These are phyloP conservation scores for Xiphophorus birchmanni DNA, from an alignment of 2,797 vertebrate species.

Conservation along the genomic window DNA sequence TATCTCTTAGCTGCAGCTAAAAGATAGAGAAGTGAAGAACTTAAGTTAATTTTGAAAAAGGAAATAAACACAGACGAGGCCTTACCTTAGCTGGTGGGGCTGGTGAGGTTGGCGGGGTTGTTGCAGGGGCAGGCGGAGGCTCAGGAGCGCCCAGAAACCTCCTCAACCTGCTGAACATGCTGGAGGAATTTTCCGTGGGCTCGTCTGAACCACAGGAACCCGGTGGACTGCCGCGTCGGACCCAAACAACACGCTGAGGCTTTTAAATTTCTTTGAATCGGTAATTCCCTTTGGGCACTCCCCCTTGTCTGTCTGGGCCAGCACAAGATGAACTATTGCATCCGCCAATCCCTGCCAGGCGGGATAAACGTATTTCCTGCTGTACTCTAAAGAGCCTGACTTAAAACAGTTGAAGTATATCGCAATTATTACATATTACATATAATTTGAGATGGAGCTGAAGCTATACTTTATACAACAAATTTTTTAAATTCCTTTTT, in stretches of 20 bases:
- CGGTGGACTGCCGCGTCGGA: neutral
- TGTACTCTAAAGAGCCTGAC: neutral
- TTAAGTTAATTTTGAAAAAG: neutral
- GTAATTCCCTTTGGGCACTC: slow-evolving; percentile 67
- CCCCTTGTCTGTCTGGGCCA: slow-evolving; percentile 29
- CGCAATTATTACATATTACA: neutral
- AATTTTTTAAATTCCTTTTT: neutral
- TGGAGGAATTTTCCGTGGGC: neutral
- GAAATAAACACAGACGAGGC: neutral
- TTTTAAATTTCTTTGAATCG: slow-evolving; percentile 57
- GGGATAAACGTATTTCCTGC: neutral
- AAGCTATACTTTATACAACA: neutral
- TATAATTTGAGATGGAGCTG: neutral
- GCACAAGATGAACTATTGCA: slow-evolving; percentile 20
- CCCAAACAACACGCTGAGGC: slow-evolving; percentile 47
- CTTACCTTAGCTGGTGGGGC: slow-evolving; percentile 68
- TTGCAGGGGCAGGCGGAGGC: slow-evolving; percentile 25
- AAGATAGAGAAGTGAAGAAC: neutral
- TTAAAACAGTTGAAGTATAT: neutral
- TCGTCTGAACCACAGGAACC: slow-evolving; percentile 8
- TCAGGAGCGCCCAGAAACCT: slow-evolving; percentile 50
- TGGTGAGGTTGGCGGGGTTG: slow-evolving; percentile 16
- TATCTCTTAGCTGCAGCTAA: neutral
- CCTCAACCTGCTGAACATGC: slow-evolving; percentile 75
- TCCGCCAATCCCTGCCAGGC: slow-evolving; percentile 27